A percentile compares a stretch with the other conserved stretches of the same genome.
Evolutionary conservation across 2,113 vertebrate species (phyloP).

Genomic region (Protomyctophum bolini): DNA sequence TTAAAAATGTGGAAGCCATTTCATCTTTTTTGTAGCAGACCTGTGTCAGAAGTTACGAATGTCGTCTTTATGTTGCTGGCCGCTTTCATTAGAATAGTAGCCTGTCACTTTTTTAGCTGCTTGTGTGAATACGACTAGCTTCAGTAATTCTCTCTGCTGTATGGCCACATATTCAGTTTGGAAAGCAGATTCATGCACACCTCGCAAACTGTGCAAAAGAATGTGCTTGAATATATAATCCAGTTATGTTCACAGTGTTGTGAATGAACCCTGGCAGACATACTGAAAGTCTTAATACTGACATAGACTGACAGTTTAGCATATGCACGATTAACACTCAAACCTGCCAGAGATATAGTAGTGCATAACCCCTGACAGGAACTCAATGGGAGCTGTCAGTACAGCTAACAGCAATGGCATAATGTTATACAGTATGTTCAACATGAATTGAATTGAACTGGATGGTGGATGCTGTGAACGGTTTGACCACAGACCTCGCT

Average conservation of each 20-base stretch:
- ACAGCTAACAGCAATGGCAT: background rate
- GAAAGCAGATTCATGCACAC: conserved; percentile 46
- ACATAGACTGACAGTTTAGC: no score
- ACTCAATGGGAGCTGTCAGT: background rate
- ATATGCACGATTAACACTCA: no score
- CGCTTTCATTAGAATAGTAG: no score
- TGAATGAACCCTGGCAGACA: conserved; percentile 18
- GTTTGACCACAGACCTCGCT: background rate
- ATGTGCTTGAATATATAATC: conserved; percentile 25
- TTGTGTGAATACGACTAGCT: background rate
- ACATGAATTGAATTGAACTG: no score
- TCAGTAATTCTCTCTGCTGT: background rate
- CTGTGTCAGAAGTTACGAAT: conserved; percentile 30
- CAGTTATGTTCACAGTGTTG: conserved; percentile 5
- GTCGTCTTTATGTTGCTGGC: no score
- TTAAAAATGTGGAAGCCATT: no score
- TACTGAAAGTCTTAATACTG: background rate
- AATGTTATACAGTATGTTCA: background rate
- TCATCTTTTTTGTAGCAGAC: no score
- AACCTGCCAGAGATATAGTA: no score
- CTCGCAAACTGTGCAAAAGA: conserved; percentile 35
- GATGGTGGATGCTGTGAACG: no score
- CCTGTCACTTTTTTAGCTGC: no score
- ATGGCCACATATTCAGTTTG: conserved; percentile 34
- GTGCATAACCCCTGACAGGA: no score